Percentiles rank a stretch among this genome's conserved stretches.
These are phyloP conservation scores for Corticium candelabrum DNA, from an alignment of 37 sponge, comb jelly and placozoan species.

Conservation along the genomic window DNA sequence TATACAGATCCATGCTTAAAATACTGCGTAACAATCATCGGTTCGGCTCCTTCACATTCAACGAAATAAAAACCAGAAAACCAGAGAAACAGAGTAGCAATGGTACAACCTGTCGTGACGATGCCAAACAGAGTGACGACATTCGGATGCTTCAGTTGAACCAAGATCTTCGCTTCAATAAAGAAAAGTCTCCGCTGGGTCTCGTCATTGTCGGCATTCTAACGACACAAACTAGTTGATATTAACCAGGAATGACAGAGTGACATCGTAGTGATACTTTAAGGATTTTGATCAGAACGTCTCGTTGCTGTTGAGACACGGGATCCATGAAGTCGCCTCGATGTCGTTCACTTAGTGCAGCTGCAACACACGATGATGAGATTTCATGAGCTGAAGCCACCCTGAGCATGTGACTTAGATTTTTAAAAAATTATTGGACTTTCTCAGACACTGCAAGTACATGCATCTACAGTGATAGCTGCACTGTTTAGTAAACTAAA, in stretches of 20 bases:
- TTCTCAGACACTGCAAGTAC: no score
- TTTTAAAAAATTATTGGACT: neutral
- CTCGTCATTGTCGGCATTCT: conserved; percentile 3
- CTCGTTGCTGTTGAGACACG: neutral
- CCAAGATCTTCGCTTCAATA: neutral
- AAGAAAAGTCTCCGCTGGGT: neutral
- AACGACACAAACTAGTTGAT: no score
- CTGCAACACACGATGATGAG: neutral
- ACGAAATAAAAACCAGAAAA: no score
- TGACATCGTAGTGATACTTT: no score
- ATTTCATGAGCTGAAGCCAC: no score
- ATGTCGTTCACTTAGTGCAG: neutral
- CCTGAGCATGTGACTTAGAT: neutral
- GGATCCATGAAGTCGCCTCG: neutral
- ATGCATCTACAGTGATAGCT: no score
- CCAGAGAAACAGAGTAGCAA: no score
- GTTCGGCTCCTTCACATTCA: no score
- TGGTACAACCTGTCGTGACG: no score
- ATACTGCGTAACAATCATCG: neutral
- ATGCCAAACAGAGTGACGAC: neutral
- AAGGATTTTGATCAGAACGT: neutral
- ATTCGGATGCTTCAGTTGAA: neutral
- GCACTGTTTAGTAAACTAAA: no score
- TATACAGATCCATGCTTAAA: neutral
- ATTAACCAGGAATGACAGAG: no score